Evolutionary conservation across 2,113 vertebrate species (phyloP), one percentile per base, ranked within the genome.

Genomic region (Ammodytes dubius): DNA sequence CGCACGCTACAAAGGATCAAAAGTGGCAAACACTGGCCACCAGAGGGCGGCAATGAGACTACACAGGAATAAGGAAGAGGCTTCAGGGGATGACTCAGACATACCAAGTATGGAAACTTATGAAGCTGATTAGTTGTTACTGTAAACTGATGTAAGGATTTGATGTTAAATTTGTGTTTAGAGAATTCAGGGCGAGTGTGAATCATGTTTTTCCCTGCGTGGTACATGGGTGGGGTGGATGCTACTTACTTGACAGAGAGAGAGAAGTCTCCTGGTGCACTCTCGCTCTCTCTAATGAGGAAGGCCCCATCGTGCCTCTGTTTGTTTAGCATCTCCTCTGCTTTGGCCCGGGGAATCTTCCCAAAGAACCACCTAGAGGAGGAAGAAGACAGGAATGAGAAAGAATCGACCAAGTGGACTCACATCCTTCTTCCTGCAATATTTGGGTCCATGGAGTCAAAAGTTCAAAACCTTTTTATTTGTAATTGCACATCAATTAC

Each of bases 311-410:
- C 98, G 0, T 98, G 97, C 95, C 98, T 96, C 95, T 99, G 98
- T 95, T 99, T 99, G 94, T 97, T 98, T 50, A 99, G 94, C 96
- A 99, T 97, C 95, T 99, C 98, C 93, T 99, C 98, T 87, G 98
- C 98, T 93, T 98, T 99, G 12, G 97, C 98, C 84, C 98, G 95
- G 52, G 98, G 97, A 89, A 99, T 99, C 95, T 99, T 99, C 83
- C 98, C 98, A 74, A 99, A 99, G 94, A 99, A 99, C 98, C 98
- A 99, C 94, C 98, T 99, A 94, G 57, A 58, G 59, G 50, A 39
- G 15, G 5, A 1, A 46, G 2, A 54, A 6, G 13, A 74, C 2
- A 40, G 9, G 7, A 3, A 5, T 0, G 7, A 12, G 58, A 59
- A 3, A 60, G 61, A 14, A 46, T 1, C 0, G 5, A 54, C 11